These are phyloP conservation scores for Bedellia somnulentella DNA, from an alignment of 2,888 invertebrate species.

Conservation along the genomic window DNA sequence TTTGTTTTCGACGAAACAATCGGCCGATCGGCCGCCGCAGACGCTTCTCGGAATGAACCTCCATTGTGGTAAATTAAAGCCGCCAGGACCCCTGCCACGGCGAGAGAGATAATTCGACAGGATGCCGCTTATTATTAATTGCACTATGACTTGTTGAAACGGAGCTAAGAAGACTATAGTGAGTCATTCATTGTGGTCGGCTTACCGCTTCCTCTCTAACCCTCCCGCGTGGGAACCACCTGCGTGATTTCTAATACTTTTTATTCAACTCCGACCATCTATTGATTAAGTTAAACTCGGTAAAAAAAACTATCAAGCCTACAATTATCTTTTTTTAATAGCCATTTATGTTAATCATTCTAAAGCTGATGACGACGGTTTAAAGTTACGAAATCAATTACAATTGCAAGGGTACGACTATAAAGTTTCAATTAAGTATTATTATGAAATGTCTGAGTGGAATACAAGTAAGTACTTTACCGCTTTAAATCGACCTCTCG, in stretches of 20 bases:
- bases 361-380: too few relatives aligned
- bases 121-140: slow-evolving; percentile 63
- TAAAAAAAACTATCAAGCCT: too few relatives aligned
- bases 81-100: slow-evolving; percentile 58
- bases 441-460: too few relatives aligned
- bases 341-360: too few relatives aligned
- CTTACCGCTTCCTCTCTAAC: slow-evolving; percentile 20
- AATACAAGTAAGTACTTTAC: too few relatives aligned
- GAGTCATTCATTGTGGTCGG: slow-evolving; percentile 53
- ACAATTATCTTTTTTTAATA: too few relatives aligned
- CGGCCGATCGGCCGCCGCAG: slow-evolving; percentile 36
- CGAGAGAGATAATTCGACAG: slow-evolving; percentile 58
- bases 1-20: slow-evolving; percentile 59
- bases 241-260: too few relatives aligned
- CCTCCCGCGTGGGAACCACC: slow-evolving; percentile 42
- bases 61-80: slow-evolving; percentile 62
- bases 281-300: slow-evolving; percentile 30
- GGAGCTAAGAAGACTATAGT: slow-evolving; percentile 47
- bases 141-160: slow-evolving; percentile 63
- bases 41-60: slow-evolving; percentile 57
- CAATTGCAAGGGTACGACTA: too few relatives aligned
- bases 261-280: too few relatives aligned
- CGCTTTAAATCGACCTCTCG: too few relatives aligned
- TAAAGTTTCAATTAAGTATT: too few relatives aligned
- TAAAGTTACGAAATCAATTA: too few relatives aligned